A percentile compares a stretch with the other conserved stretches of the same genome.
Conservation (phyloP, 2,113 vertebrate genomes). For the Kryptolebias marmoratus region DNA sequence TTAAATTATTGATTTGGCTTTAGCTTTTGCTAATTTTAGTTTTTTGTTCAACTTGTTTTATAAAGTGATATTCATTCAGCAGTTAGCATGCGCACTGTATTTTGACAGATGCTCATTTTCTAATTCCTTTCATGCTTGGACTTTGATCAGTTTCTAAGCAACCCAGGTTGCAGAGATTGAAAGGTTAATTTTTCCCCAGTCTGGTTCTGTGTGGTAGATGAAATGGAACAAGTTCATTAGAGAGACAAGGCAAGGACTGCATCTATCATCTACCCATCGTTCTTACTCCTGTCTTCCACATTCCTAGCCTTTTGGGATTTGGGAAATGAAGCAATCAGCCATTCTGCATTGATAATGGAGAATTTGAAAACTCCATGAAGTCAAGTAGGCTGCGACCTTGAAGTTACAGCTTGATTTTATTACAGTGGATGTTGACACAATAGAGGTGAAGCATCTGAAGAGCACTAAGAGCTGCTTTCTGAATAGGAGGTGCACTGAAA, state of each 20-base stretch:
- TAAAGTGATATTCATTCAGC: too few relatives aligned
- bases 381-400: slow-evolving; percentile 70
- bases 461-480: slow-evolving; percentile 28
- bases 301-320: slow-evolving; percentile 51
- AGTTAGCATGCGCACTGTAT: too few relatives aligned
- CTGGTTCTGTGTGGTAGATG: slow-evolving; percentile 30
- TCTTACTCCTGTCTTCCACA: slow-evolving; percentile 50
- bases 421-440: slow-evolving; percentile 58
- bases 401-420: slow-evolving; percentile 66
- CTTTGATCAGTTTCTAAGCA: background rate
- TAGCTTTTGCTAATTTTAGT: too few relatives aligned
- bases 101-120: too few relatives aligned
- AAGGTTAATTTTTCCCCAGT: slow-evolving; percentile 6
- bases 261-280: slow-evolving; percentile 56
- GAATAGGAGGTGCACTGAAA: slow-evolving; percentile 41
- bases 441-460: slow-evolving; percentile 21
- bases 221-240: slow-evolving; percentile 62
- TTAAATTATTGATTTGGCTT: too few relatives aligned
- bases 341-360: slow-evolving; percentile 32
- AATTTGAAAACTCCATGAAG: slow-evolving; percentile 62
- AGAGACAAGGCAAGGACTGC: slow-evolving; percentile 41
- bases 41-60: too few relatives aligned
- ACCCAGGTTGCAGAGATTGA: background rate
- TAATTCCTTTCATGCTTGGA: background rate
- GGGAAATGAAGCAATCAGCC: slow-evolving; percentile 24